Evolutionary conservation across 2,888 invertebrate species (phyloP), one percentile per base, ranked within the genome.

Genomic region (Mellilla xanthometata): DNA sequence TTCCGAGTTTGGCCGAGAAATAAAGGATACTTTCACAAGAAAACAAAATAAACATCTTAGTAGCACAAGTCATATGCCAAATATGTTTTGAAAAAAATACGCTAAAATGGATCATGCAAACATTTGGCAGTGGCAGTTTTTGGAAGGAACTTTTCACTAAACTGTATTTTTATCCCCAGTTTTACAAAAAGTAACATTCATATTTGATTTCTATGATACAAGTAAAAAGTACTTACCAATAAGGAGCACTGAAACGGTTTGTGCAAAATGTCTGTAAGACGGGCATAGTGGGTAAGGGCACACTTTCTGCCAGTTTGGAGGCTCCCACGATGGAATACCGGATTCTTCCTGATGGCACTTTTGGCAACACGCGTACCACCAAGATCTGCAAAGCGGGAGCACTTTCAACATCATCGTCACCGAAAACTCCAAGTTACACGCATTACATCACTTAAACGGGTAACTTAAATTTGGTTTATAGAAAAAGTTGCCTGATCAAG

Each of bases 281-380:
- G 96, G 96, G 68, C 96, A 97, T 72, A 96, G 92, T 11, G 96
- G 96, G 66, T 94, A 95, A 0, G 96, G 96, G 74, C 95, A 96
- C 65, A 95, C 76, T 76, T 92, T 93, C 65, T 93, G 93, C 96
- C 96, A 96, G 60, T 93, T 89, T 0, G 93, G 91, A 9, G 96
- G 96, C 73, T 95, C 95, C 96, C 96, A 96, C 10, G 95, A 93
- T 13, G 95, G 92, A 62, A 91, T 89, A 29, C 91, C 92, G 74
- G 91, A 88, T 40, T 95, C 95, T 84, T 94, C 93, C 61, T 93
- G 91, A 60, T 94, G 92, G 81, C 96, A 96, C 85, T 95, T 94
- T 40, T 94, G 84, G 73, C 96, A 96, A 75, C 95, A 94, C 47
- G 93, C 89, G 81, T 93, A 95, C 91, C 96, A 93, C 95, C 96